A percentile compares a stretch with the other conserved stretches of the same genome.
Conservation (phyloP, 2,797 vertebrate species). For the Clarias laeviceps region DNA sequence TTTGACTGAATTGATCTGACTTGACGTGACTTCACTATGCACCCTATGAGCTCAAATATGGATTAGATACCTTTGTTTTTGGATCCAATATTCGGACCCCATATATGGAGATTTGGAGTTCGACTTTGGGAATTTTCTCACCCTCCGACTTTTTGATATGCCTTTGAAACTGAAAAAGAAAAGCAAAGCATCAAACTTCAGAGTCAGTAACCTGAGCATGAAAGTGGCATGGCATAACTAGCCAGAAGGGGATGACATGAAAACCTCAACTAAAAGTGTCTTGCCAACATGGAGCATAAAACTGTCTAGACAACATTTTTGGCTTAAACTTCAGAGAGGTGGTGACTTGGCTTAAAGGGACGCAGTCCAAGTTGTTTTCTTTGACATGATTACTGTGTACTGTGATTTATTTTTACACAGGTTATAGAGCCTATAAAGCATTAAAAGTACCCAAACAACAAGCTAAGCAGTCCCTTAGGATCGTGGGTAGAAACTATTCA, state of each 20-base stretch:
- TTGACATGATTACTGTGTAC: background rate
- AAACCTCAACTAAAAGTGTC: background rate
- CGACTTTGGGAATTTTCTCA: constrained; percentile 86
- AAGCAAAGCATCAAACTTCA: constrained; percentile 1
- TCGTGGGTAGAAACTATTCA: background rate
- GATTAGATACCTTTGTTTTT: constrained; percentile 80
- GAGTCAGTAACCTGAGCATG: constrained; percentile 7
- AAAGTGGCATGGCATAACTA: constrained; percentile 7
- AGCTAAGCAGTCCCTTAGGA: background rate
- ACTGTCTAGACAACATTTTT: background rate
- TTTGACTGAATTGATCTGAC: background rate
- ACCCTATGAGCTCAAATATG: background rate
- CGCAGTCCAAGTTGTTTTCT: background rate
- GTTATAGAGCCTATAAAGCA: background rate
- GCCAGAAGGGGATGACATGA: constrained; percentile 31
- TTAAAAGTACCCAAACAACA: background rate
- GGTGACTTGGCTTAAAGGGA: background rate
- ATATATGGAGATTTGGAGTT: constrained; percentile 87
- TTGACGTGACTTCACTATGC: background rate
- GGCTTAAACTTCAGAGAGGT: background rate
- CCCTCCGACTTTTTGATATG: constrained; percentile 92
- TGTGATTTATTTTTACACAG: background rate
- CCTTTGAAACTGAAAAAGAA: constrained; percentile 80
- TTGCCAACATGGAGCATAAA: background rate
- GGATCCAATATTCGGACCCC: constrained; percentile 87